Base-by-base conservation (phyloP, 2,797 vertebrate species). In the Galago senegalensis region DNA sequence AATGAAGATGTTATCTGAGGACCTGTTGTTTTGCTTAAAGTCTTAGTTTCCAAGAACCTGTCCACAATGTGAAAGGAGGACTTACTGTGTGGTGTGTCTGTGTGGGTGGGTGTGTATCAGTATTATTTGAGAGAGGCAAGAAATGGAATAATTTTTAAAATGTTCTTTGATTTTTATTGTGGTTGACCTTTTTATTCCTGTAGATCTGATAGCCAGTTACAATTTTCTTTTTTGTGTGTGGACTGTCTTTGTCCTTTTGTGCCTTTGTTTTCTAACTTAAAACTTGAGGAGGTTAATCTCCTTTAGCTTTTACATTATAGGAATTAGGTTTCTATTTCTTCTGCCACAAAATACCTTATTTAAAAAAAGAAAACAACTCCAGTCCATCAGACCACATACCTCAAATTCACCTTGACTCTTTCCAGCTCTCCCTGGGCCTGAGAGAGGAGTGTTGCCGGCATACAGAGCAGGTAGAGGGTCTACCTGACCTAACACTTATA, bases 181-280 rank as follows among this genome's bases (percentile, higher is more conserved):
- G 11, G 60, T 76, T 84, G 27, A n/a, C 7, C 1, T 73, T 87
- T 84, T 43, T 58, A 60, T 25, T 17, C 7, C 31, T 21, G 23
- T 43, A 91, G 75, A 2, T 89, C 69, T 67, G 67, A 63, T 53
- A 65, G 60, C 53, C 27, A 23, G 69, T 53, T 72, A 56, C 18
- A 20, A 65, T 93, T 93, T 84, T 91, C 40, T 43, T 70, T 67
- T 49, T 60, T 61, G 18, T 82, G 8, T 65, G n/a, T 76, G 31
- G 9, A 70, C 27, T 72, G 10, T 89, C 58, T 43, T 79, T 91
- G 31, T 81, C 80, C 31, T 88, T 93, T 31, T 88, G 53, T 89
- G 53, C 7, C 87, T 93, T 13, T 91, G 69, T 83, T 92, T 93
- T 73, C 61, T 95, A 60, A 70, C n/a, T 83, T 95, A 73, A 73